Evolutionary conservation across 1,140 invertebrate genomes (phyloP).

Genomic region (Gonatopus flavifemur): DNA sequence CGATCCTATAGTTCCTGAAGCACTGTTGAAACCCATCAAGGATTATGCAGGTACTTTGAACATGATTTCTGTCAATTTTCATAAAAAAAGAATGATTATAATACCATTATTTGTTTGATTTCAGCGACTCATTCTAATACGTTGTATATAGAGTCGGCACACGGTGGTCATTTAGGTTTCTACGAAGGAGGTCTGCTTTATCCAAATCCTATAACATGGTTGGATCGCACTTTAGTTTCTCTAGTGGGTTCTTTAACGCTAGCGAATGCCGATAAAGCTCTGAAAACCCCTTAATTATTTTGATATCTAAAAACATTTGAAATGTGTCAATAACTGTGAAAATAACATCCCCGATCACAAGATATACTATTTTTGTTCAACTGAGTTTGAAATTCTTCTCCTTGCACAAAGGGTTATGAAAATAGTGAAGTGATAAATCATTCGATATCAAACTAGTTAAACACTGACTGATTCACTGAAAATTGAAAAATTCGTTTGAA

Average conservation of each 20-base stretch:
- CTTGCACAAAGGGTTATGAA: too few relatives aligned
- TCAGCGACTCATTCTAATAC: slow-evolving; percentile 69
- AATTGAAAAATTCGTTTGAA: too few relatives aligned
- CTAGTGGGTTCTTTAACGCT: slow-evolving; percentile 70
- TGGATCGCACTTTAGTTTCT: slow-evolving; percentile 80
- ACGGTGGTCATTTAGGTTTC: slow-evolving; percentile 91
- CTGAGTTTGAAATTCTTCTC: too few relatives aligned
- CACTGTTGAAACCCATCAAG: slow-evolving; percentile 70
- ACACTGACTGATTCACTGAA: too few relatives aligned
- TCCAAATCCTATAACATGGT: slow-evolving; percentile 87
- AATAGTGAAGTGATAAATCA: too few relatives aligned
- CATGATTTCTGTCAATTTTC: not conserved
- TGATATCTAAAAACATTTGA: too few relatives aligned
- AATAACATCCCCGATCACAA: too few relatives aligned
- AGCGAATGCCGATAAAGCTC: slow-evolving; percentile 57
- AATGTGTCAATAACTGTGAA: too few relatives aligned
- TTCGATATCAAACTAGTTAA: too few relatives aligned
- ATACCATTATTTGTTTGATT: slow-evolving; percentile 38
- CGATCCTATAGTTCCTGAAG: slow-evolving; percentile 84
- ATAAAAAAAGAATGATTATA: not conserved
- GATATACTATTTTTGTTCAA: too few relatives aligned
- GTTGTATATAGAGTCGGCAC: slow-evolving; percentile 78
- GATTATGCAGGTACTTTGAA: slow-evolving; percentile 75
- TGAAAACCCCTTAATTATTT: slow-evolving; percentile 50
- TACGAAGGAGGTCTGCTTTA: slow-evolving; percentile 84